Evolutionary conservation across 2,888 invertebrate genomes (phyloP).

Genomic region (Hedychridium roseum): DNA sequence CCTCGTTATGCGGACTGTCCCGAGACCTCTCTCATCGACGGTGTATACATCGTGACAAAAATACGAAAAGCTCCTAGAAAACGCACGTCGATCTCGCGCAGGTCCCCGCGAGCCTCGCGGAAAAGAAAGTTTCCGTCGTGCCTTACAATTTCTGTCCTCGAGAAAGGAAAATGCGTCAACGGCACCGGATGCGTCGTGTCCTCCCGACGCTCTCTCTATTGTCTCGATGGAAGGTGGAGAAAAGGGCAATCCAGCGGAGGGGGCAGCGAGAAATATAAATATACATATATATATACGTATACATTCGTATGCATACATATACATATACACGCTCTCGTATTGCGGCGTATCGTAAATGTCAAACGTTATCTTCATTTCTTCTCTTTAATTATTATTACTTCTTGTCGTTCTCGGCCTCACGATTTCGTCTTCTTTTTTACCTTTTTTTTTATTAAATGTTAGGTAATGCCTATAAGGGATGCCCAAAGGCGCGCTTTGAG

Average conservation of each 20-base stretch:
- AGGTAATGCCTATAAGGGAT: slow-evolving; percentile 56
- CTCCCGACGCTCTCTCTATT: neutral
- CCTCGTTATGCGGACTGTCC: too few relatives aligned
- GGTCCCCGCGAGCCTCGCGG: too few relatives aligned
- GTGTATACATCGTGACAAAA: too few relatives aligned
- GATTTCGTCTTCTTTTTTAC: slow-evolving; percentile 34
- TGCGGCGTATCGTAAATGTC: slow-evolving; percentile 52
- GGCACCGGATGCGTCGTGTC: slow-evolving; percentile 18
- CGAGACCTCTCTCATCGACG: too few relatives aligned
- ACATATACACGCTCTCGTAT: slow-evolving; percentile 47
- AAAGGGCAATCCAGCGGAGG: slow-evolving; percentile 26
- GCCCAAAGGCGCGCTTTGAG: slow-evolving; percentile 49
- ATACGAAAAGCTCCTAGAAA: too few relatives aligned
- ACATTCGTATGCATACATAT: slow-evolving; percentile 21
- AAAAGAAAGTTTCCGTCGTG: too few relatives aligned
- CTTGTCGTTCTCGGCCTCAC: slow-evolving; percentile 21
- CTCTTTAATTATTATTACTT: slow-evolving; percentile 37
- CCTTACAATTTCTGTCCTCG: too few relatives aligned
- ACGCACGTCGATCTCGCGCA: too few relatives aligned
- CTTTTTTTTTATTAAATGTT: slow-evolving; percentile 59
- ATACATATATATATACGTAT: neutral
- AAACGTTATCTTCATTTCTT: slow-evolving; percentile 41
- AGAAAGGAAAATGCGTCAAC: too few relatives aligned
- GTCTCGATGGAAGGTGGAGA: slow-evolving; percentile 4
- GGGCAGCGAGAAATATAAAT: slow-evolving; percentile 30